Percentiles rank a stretch among this genome's conserved stretches.
phyloP scores from a whole-genome alignment of 2,113 vertebrate genomes.

The Marcusenius ussheri region DNA sequence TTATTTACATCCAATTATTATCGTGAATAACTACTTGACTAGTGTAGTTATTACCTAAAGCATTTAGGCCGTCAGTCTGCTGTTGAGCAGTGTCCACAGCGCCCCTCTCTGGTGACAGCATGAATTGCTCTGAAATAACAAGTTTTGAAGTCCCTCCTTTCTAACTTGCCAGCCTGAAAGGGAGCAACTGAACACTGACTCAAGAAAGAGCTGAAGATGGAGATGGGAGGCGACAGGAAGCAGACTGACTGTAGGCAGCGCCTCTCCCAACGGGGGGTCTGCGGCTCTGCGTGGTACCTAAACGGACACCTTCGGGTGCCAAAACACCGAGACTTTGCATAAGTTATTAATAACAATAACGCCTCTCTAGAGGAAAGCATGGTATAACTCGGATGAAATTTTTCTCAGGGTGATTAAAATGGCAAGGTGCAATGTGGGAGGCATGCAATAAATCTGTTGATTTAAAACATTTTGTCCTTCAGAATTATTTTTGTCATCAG shows the following conservation, averaged over 20 bases:
- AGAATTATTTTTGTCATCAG: background rate
- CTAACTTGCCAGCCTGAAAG: background rate
- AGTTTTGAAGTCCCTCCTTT: background rate
- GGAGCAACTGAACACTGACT: background rate
- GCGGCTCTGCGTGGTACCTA: background rate
- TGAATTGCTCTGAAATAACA: background rate
- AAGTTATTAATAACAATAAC: constrained; percentile 19
- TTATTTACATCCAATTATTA: background rate
- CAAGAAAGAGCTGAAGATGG: background rate
- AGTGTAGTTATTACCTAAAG: background rate
- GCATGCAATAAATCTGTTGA: background rate
- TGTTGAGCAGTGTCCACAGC: background rate
- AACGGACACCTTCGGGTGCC: background rate
- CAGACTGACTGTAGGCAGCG: background rate
- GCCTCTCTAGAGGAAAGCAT: background rate
- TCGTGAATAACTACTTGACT: background rate
- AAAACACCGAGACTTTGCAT: background rate
- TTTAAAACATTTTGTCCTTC: background rate
- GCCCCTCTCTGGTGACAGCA: background rate
- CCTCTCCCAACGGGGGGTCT: background rate
- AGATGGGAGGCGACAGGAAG: background rate
- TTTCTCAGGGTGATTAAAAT: background rate
- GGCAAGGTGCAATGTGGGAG: background rate
- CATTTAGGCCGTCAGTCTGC: background rate
- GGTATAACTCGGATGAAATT: background rate